phyloP scores from a whole-genome alignment of 2,888 invertebrate species.

The Eupeodes luniger region DNA sequence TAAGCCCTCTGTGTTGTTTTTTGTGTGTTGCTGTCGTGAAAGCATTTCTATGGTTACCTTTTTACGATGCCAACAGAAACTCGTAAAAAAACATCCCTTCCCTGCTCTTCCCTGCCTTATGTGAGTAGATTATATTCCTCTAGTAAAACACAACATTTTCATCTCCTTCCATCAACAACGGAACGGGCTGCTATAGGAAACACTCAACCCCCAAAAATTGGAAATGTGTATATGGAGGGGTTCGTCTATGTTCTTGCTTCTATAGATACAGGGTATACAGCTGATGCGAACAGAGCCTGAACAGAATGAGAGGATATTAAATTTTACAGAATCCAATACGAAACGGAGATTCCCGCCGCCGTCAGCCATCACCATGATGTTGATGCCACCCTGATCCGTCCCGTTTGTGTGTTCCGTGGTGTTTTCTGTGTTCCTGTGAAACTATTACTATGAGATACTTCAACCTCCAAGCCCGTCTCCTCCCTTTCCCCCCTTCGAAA shows the following conservation, averaged over 20 bases:
- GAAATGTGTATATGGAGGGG: background rate
- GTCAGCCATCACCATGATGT: background rate
- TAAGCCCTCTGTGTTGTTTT: background rate
- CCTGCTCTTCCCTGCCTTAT: background rate
- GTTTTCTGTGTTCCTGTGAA: background rate
- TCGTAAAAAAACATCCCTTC: constrained; percentile 13
- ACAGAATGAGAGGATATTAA: constrained; percentile 68
- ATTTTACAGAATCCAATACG: constrained; percentile 71
- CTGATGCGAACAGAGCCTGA: background rate
- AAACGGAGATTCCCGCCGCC: constrained; percentile 60
- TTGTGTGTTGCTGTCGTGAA: background rate
- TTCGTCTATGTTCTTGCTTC: background rate
- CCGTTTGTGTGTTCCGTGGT: background rate
- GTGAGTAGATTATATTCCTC: constrained; percentile 7
- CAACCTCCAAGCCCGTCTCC: background rate
- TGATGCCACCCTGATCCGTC: constrained; percentile 7
- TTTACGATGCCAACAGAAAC: constrained; percentile 15
- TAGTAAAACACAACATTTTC: constrained; percentile 3
- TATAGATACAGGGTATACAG: background rate
- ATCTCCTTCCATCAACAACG: background rate
- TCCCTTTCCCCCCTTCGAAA: background rate
- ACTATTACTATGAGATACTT: constrained; percentile 22
- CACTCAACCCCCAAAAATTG: background rate
- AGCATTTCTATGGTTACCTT: constrained; percentile 39
- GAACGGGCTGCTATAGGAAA: constrained; percentile 1